A percentile compares a stretch with the other conserved stretches of the same genome.
Conservation (phyloP, 2,113 vertebrate species). For the Machaerirhynchus nigripectus region DNA sequence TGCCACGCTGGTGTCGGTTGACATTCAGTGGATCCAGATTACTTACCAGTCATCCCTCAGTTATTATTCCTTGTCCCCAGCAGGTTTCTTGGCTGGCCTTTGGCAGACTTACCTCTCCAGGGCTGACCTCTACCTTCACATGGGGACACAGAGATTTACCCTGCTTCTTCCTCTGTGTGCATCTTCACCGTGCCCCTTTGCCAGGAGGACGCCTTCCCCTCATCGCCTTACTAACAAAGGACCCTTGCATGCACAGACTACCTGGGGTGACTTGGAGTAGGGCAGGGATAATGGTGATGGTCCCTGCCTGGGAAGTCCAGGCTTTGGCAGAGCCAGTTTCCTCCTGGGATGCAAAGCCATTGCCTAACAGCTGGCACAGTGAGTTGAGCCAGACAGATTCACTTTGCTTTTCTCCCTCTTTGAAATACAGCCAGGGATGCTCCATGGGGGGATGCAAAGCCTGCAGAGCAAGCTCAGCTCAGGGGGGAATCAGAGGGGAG, state of each 20-base stretch:
- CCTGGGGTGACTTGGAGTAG: not conserved
- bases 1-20: accelerated
- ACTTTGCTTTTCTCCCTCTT: not conserved
- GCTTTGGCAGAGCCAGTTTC: not conserved
- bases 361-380: not conserved
- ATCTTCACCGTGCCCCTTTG: not conserved
- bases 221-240: not conserved
- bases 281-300: not conserved
- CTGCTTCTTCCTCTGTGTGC: accelerated
- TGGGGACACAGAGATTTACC: not conserved
- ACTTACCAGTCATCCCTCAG: not conserved
- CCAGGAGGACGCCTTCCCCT: accelerated
- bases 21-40: not conserved
- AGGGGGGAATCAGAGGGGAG: not conserved
- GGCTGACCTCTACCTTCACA: not conserved
- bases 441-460: not conserved
- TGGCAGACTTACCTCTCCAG: not conserved
- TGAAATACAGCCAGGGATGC: not conserved
- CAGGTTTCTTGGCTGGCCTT: not conserved
- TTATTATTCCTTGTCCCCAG: not conserved
- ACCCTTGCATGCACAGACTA: not conserved
- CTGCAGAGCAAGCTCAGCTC: not conserved
- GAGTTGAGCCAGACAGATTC: not conserved
- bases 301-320: not conserved
- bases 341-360: not conserved